A percentile compares a stretch with the other conserved stretches of the same genome.
These are phyloP conservation scores for Urocitellus parryii DNA, from an alignment of 2,113 vertebrate genomes.

Conservation along the genomic window DNA sequence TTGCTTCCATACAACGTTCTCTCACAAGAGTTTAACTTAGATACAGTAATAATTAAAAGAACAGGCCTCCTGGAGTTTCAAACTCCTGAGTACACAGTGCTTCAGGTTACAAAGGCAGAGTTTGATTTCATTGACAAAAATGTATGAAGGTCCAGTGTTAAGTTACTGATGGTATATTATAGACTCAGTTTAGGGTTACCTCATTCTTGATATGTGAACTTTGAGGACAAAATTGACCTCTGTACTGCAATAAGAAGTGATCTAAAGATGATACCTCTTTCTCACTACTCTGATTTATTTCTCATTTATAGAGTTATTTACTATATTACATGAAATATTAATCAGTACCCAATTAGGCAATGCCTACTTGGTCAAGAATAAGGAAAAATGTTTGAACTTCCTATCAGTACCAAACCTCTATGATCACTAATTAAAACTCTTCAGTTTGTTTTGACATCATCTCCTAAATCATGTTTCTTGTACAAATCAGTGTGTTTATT, in stretches of 20 bases:
- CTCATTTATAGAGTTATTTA: constrained; percentile 78
- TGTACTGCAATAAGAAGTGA: constrained; percentile 68
- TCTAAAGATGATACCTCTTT: constrained; percentile 76
- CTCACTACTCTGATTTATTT: constrained; percentile 76
- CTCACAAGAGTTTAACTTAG: not conserved
- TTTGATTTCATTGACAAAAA: constrained; percentile 61
- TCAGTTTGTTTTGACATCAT: constrained; percentile 6
- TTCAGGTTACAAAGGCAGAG: not conserved
- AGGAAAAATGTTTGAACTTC: constrained; percentile 64
- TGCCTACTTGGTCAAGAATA: not conserved
- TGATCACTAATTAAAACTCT: constrained; percentile 45
- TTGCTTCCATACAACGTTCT: not conserved
- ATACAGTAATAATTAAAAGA: not conserved
- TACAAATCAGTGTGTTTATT: constrained; percentile 31
- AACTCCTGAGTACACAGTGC: not conserved
- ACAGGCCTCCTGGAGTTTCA: not conserved
- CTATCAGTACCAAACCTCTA: not conserved
- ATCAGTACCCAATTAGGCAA: constrained; percentile 72
- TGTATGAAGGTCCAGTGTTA: constrained; percentile 65
- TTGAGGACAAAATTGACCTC: constrained; percentile 69
- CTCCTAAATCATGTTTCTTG: constrained; percentile 42
- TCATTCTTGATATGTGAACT: constrained; percentile 72
- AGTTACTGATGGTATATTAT: constrained; percentile 35
- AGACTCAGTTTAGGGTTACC: constrained; percentile 68
- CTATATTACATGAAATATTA: constrained; percentile 76